Conservation (phyloP, 2,797 vertebrate genomes). For the Prunella strophiata region DNA sequence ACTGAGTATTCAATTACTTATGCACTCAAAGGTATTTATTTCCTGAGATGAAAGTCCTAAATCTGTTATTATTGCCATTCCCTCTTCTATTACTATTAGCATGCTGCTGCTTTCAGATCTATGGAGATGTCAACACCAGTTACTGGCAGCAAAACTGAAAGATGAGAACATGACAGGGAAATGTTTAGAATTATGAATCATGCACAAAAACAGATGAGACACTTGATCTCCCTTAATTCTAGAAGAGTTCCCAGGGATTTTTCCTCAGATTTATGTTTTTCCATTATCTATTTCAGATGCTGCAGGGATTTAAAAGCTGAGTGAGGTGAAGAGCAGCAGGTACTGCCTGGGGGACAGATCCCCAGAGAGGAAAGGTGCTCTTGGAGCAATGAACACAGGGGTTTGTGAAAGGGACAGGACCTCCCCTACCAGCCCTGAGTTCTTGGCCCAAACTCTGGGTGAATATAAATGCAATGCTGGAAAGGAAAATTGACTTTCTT, state of each 20-base stretch:
- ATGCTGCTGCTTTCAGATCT: slow-evolving; percentile 27
- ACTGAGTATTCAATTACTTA: slow-evolving; percentile 15
- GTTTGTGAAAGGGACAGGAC: background rate
- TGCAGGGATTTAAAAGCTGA: background rate
- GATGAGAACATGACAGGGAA: slow-evolving; percentile 16
- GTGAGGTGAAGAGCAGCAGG: background rate
- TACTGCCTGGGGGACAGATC: background rate
- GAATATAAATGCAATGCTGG: background rate
- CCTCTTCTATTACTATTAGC: background rate
- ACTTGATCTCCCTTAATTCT: slow-evolving; percentile 27
- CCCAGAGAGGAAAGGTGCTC: background rate
- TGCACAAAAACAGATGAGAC: background rate
- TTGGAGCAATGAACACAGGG: background rate
- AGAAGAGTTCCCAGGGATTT: background rate
- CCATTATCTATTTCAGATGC: background rate
- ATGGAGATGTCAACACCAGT: slow-evolving; percentile 24
- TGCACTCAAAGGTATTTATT: slow-evolving; percentile 28
- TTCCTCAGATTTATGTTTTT: background rate
- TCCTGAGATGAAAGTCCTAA: background rate
- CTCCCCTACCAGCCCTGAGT: fast-evolving
- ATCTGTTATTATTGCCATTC: slow-evolving; percentile 26
- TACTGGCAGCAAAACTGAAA: slow-evolving; percentile 38
- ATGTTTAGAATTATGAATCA: slow-evolving; percentile 32
- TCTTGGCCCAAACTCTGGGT: background rate
- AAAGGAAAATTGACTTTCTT: background rate